These are phyloP conservation scores for Proterorhinus semilunaris DNA, from an alignment of 2,113 vertebrate genomes.

Conservation along the genomic window DNA sequence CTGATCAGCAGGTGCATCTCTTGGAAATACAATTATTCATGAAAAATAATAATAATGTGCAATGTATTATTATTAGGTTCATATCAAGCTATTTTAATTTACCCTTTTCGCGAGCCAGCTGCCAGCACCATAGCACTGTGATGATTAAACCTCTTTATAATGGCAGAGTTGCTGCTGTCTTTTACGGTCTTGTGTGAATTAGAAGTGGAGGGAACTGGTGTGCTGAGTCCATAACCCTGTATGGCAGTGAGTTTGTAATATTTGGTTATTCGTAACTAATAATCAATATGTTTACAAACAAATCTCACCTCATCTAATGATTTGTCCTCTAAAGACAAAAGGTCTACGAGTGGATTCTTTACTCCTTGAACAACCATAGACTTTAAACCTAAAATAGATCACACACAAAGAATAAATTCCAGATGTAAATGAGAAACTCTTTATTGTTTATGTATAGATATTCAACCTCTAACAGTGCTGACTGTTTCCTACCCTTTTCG, in stretches of 20 bases:
- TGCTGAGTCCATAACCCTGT: slow-evolving; percentile 88
- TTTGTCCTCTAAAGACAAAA: slow-evolving; percentile 92
- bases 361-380: slow-evolving; percentile 95
- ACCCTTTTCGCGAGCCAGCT: slow-evolving; percentile 92
- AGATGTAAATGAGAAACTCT: too few relatives aligned
- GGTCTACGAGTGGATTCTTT: slow-evolving; percentile 93
- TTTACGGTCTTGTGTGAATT: slow-evolving; percentile 83
- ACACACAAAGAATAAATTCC: background rate
- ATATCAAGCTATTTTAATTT: slow-evolving; percentile 46
- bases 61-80: background rate
- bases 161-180: slow-evolving; percentile 94
- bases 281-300: background rate
- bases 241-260: background rate
- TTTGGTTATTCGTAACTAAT: background rate
- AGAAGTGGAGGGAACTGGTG: slow-evolving; percentile 82
- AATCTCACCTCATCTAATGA: slow-evolving; percentile 90
- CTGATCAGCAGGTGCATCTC: slow-evolving; percentile 87
- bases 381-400: slow-evolving; percentile 82
- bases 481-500: slow-evolving; percentile 84
- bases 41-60: background rate
- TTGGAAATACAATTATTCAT: slow-evolving; percentile 46
- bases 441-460: background rate
- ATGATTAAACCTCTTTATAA: slow-evolving; percentile 98
- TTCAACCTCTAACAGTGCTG: background rate
- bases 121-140: slow-evolving; percentile 99